Conservation (phyloP, 2,113 vertebrate genomes). For the Calyptomena viridis region DNA sequence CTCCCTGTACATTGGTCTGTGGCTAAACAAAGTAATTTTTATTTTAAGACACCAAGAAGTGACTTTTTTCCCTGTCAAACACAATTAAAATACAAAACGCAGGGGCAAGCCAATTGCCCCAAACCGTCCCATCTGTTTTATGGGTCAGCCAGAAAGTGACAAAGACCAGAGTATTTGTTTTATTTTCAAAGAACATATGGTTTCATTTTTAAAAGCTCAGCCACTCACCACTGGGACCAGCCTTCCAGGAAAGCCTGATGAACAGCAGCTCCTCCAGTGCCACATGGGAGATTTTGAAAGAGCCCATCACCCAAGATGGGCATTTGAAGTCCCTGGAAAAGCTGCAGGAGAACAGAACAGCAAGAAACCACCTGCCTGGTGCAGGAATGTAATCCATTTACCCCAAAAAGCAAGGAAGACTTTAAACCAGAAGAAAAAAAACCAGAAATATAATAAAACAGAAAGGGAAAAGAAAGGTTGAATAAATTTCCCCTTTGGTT, state of each 20-base stretch:
- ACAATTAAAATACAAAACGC: background rate
- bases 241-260: background rate
- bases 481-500: conserved; percentile 53
- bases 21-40: background rate
- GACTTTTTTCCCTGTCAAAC: background rate
- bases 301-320: background rate
- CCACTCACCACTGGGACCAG: background rate
- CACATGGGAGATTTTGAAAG: background rate
- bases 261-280: background rate
- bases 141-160: background rate
- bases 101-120: background rate
- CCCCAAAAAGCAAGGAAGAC: background rate
- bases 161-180: background rate
- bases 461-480: background rate
- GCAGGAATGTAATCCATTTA: background rate
- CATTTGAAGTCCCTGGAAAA: background rate
- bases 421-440: background rate
- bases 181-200: background rate
- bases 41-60: background rate
- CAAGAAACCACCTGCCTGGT: background rate
- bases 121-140: background rate
- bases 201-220: background rate
- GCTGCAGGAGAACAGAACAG: background rate
- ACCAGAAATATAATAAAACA: background rate
- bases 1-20: rapidly evolving